Conservation (phyloP, 2,797 vertebrate species). For the Melanotaenia nigrans region DNA sequence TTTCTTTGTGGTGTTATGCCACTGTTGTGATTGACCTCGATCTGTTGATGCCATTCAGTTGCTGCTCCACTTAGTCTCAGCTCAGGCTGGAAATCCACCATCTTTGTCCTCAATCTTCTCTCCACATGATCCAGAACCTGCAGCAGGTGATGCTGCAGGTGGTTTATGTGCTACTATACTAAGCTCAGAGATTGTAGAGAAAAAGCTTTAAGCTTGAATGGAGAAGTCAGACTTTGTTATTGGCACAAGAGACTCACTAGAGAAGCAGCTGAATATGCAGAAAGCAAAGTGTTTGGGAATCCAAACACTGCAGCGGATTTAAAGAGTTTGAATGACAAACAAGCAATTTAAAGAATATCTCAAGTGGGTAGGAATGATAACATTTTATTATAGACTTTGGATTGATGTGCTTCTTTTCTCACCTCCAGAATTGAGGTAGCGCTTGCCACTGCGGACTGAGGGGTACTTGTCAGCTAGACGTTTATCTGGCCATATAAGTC, state of each 20-base stretch:
- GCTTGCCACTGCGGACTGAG: constrained; percentile 90
- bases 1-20: not conserved
- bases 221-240: not conserved
- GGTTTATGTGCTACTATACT: not conserved
- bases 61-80: not conserved
- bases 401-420: constrained; percentile 8
- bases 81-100: not conserved
- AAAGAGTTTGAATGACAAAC: not conserved
- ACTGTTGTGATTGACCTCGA: not conserved
- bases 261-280: not conserved
- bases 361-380: not conserved
- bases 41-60: not conserved
- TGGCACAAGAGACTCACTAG: not conserved
- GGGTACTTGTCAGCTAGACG: constrained; percentile 92
- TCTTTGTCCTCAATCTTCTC: not conserved
- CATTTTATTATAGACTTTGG: not conserved
- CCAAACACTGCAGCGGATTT: not conserved
- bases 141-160: not conserved
- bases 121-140: not conserved
- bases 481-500: constrained; percentile 94
- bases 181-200: not conserved
- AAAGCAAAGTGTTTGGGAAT: not conserved
- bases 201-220: not conserved
- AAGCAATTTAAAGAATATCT: not conserved
- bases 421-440: constrained; percentile 98